Evolutionary conservation across 2,113 vertebrate species (phyloP).

Genomic region (cattle (Bos taurus)): DNA sequence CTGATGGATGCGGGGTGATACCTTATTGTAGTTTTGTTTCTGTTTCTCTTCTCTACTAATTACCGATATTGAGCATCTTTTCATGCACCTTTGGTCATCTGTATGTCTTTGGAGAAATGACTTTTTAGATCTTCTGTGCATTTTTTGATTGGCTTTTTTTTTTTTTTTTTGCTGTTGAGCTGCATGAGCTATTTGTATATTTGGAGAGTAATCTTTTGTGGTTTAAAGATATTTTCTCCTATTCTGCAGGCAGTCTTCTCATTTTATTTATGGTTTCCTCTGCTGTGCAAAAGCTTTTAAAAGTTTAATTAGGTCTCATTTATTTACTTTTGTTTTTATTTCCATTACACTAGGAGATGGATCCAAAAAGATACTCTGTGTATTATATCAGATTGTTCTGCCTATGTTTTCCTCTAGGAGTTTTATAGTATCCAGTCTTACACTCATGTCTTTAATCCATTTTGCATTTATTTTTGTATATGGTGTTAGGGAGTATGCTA

Average conservation of each 20-base stretch:
- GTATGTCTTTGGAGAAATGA: neutral
- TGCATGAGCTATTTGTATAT: neutral
- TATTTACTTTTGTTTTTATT: neutral
- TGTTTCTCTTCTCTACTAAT: neutral
- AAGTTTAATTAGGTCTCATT: neutral
- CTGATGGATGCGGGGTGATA: neutral
- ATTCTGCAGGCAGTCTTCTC: neutral
- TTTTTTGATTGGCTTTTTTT: neutral
- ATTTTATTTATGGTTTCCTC: neutral
- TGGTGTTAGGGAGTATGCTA: neutral
- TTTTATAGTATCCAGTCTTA: neutral
- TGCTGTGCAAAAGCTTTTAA: neutral
- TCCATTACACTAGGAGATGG: neutral
- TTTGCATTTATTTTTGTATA: neutral
- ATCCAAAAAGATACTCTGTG: neutral
- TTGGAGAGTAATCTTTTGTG: neutral
- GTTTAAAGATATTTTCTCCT: neutral
- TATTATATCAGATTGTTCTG: neutral
- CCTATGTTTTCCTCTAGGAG: neutral
- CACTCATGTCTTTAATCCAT: neutral
- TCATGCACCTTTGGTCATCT: neutral
- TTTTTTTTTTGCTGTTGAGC: neutral
- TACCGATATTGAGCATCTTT: neutral
- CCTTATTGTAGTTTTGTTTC: neutral
- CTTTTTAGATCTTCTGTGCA: neutral